Evolutionary conservation across 2,113 vertebrate species (phyloP), one percentile per base, ranked within the genome.

Genomic region (Tretioscincus oriximinensis): DNA sequence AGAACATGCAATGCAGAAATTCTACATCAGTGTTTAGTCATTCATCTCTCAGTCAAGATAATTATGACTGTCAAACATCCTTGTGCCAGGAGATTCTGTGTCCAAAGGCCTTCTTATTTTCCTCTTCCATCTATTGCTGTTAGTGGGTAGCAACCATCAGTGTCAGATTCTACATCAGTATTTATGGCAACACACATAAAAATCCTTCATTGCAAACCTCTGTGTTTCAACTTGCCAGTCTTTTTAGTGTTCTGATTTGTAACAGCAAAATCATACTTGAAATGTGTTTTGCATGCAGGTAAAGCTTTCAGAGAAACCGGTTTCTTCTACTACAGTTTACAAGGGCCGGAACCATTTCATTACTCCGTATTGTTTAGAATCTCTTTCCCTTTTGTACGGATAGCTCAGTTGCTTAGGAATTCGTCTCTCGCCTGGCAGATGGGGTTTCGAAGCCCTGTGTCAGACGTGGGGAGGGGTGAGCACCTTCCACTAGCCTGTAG

Each of bases 41-140:
- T 89, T 85, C 54, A 80, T 90, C 79, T 91, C 84, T 71, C 47
- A 89, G 80, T 88, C 76, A 90, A 84, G 69, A 83, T 86, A 88
- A 87, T 93, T 88, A 90, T 35, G 16, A 14, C 31, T 92, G 87
- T 90, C 90, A 90, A 84, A 80, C 49, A 84, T 2, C 31, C 26
- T 85, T 20, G 35, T 87, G 24, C 51, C 64, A 72, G 73, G 76
- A 63, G 83, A 90, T 73, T 88, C 14, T 28, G 74, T 45, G 10
- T 84, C 58, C 79, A 82, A 58, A 77, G 8, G 20, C 83, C 80
- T 90, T 26, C 68, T 89, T 86, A 51, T 87, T 92, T 87, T 78
- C 85, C 54, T 84, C 58, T 74, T 88, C 86, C 21, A 1, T 89
- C 41, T 89, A 78, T 41, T 73, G 1, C 64, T 90, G 87, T 87